Percentiles rank a stretch among this genome's conserved stretches.
Evolutionary conservation across 2,113 vertebrate genomes (phyloP).

Genomic region (Chrysemys picta): DNA sequence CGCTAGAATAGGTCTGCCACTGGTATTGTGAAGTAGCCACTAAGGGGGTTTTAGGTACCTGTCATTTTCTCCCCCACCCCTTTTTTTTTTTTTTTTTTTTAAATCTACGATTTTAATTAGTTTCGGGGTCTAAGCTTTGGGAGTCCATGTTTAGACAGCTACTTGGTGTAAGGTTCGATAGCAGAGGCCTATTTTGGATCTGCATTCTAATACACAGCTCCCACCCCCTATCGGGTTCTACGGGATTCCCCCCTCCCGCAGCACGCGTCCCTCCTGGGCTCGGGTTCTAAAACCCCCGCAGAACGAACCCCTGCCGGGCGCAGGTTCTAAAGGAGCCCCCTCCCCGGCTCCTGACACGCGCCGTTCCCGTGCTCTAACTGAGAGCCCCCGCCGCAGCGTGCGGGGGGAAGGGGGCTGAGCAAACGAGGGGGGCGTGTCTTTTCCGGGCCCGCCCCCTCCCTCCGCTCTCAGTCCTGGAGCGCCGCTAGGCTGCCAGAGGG

Average conservation of each 20-base stretch:
- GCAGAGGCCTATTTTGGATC: background rate
- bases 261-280: background rate
- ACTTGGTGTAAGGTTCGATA: background rate
- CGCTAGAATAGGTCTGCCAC: background rate
- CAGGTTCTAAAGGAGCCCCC: background rate
- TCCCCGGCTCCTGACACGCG: background rate
- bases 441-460: background rate
- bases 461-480: slow-evolving; percentile 75
- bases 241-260: too few relatives aligned
- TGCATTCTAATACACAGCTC: too few relatives aligned
- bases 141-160: background rate
- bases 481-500: slow-evolving; percentile 79
- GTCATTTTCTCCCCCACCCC: background rate
- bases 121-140: background rate
- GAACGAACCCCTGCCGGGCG: too few relatives aligned
- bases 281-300: background rate
- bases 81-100: too few relatives aligned
- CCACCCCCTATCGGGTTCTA: too few relatives aligned
- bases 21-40: background rate
- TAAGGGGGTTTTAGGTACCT: background rate
- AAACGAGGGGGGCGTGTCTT: background rate
- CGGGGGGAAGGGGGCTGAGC: background rate
- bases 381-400: too few relatives aligned
- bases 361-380: background rate
- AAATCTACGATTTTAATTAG: background rate